phyloP scores from a whole-genome alignment of 1,140 invertebrate genomes.

The Paracyclopina nana region DNA sequence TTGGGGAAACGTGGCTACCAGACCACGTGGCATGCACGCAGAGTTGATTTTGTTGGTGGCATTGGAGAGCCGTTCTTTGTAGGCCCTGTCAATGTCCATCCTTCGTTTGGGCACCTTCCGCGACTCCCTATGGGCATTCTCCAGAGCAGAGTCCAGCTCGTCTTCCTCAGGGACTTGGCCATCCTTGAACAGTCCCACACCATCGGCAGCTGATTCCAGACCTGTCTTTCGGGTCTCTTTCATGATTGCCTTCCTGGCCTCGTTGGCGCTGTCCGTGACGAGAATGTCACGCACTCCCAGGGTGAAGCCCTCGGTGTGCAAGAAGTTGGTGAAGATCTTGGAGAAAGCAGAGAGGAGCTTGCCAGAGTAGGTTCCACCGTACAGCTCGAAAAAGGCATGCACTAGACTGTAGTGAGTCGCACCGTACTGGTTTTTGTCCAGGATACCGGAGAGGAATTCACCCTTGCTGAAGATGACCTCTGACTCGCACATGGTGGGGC shows the following conservation, averaged over 20 bases:
- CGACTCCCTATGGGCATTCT: slow-evolving; percentile 39
- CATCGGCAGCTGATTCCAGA: slow-evolving; percentile 20
- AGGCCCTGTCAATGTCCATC: slow-evolving; percentile 56
- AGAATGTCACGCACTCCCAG: slow-evolving; percentile 88
- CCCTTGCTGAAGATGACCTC: slow-evolving; percentile 75
- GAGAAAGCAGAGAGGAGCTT: slow-evolving; percentile 67
- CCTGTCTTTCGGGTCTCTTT: slow-evolving; percentile 35
- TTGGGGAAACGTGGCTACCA: slow-evolving; percentile 66
- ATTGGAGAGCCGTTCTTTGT: slow-evolving; percentile 57
- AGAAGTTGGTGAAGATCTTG: slow-evolving; percentile 69
- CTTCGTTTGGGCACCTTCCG: slow-evolving; percentile 47
- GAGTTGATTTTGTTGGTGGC: slow-evolving; percentile 78
- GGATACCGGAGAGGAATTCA: slow-evolving; percentile 71
- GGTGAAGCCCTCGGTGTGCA: slow-evolving; percentile 80
- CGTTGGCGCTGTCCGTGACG: slow-evolving; percentile 46
- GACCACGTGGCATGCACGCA: slow-evolving; percentile 25
- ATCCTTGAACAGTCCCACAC: slow-evolving; percentile 46
- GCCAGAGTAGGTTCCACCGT: slow-evolving; percentile 64
- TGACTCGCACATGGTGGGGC: slow-evolving; percentile 56
- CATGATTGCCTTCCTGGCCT: slow-evolving; percentile 47
- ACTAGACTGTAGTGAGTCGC: slow-evolving; percentile 79
- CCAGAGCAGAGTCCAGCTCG: slow-evolving; percentile 41
- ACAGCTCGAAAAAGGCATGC: slow-evolving; percentile 68
- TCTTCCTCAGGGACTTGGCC: slow-evolving; percentile 33
- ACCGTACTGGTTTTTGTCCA: slow-evolving; percentile 94